phyloP scores from a whole-genome alignment of 1,140 invertebrate genomes.

The Formica selysi region DNA sequence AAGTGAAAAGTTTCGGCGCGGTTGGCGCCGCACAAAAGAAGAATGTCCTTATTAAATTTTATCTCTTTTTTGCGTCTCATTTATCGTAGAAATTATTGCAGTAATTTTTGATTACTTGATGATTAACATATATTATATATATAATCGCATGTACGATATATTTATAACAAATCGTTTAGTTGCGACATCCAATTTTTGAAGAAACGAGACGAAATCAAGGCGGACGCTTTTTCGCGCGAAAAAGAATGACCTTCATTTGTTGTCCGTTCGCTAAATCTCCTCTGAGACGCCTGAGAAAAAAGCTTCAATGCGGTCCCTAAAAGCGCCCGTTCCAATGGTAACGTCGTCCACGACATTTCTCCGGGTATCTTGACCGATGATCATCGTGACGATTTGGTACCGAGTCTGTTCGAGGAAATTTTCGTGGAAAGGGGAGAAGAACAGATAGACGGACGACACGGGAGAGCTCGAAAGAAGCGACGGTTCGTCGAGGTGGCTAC shows the following conservation, averaged over 20 bases:
- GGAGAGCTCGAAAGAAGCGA: constrained; percentile 23
- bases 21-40: background rate
- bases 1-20: constrained; percentile 45
- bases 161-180: background rate
- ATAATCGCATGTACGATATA: background rate
- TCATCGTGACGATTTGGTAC: constrained; percentile 70
- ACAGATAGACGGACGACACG: constrained; percentile 21
- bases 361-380: constrained; percentile 75
- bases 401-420: constrained; percentile 62
- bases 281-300: constrained; percentile 38
- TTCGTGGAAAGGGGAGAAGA: constrained; percentile 12
- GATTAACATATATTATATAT: background rate
- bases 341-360: constrained; percentile 47
- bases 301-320: constrained; percentile 63
- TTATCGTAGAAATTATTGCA: background rate
- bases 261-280: constrained; percentile 63
- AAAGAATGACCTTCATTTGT: constrained; percentile 63
- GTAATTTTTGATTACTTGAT: background rate
- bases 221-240: constrained; percentile 36
- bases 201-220: constrained; percentile 28
- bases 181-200: constrained; percentile 32
- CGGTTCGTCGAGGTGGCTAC: constrained; percentile 42
- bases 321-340: constrained; percentile 52
- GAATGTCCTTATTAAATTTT: constrained; percentile 33
- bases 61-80: background rate